Percentiles rank a stretch among this genome's conserved stretches.
phyloP scores from a whole-genome alignment of 2,888 invertebrate genomes.

The Agrotis ipsilon region DNA sequence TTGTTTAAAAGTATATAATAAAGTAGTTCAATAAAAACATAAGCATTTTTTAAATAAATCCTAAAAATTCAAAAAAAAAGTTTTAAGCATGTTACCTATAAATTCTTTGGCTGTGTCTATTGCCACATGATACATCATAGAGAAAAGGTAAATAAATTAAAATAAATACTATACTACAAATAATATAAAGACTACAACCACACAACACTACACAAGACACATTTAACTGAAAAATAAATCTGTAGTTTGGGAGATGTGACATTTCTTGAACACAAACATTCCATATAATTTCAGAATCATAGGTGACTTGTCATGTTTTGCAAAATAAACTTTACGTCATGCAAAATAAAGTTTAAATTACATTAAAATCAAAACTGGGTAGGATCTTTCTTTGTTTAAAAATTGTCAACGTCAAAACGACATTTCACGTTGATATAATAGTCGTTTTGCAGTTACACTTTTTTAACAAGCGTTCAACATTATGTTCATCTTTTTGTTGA shows the following conservation, averaged over 20 bases:
- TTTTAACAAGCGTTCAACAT: too few relatives aligned
- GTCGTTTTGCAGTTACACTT: too few relatives aligned
- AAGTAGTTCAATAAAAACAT: background rate
- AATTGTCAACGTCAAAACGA: too few relatives aligned
- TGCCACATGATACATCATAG: background rate
- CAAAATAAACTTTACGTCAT: background rate
- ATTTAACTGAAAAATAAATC: constrained; percentile 41
- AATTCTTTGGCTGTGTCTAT: background rate
- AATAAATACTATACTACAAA: background rate
- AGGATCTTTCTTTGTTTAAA: too few relatives aligned
- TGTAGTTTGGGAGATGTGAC: constrained; percentile 37
- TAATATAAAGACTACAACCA: background rate
- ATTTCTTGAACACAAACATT: background rate
- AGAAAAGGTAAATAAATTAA: background rate
- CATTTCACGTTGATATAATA: too few relatives aligned
- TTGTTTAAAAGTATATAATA: background rate
- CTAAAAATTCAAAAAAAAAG: background rate
- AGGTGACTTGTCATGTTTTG: background rate
- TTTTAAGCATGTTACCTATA: background rate
- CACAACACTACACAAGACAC: constrained; percentile 48
- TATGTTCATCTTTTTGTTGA: too few relatives aligned
- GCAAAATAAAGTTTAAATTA: background rate
- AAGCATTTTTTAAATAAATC: background rate
- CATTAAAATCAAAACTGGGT: too few relatives aligned
- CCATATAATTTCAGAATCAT: background rate